Base-by-base conservation (phyloP, 2,113 vertebrate species). In the Mugil cephalus region DNA sequence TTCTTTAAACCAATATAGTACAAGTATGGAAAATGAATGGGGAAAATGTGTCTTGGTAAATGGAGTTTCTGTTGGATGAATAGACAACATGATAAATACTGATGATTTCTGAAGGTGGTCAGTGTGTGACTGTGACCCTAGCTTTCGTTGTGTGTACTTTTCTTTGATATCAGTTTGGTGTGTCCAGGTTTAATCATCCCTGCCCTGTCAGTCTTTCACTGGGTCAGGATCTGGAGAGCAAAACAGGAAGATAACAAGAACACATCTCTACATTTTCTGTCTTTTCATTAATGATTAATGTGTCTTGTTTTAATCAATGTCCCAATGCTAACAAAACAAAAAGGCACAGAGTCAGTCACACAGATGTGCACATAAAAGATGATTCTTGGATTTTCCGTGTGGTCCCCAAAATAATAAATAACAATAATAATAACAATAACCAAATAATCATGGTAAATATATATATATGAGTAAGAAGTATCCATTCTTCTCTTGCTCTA, bases 401-500 rank as follows among this genome's bases (percentile, higher is more conserved):
- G 66, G 34, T 12, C 53, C 46, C 13, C n/a, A 50, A 60, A 55
- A 50, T 3, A 5, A 11, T 8, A 14, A 17, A 36, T 70, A 43
- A 64, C 10, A 1, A 6, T 65, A 4, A 5, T 2, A 1, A 21
- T 43, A 58, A n/a, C 4, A 1, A 66, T 35, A 47, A 51, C 63
- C 50, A 68, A 51, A 83, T 72, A 65, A 71, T 80, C 79, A 55
- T 14, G 4, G 35, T 83, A 56, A 60, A 35, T 71, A 5, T 11
- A n/a, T n/a, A n/a, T n/a, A n/a, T n/a, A 10, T 30, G 36, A 68
- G 39, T 54, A 60, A 69, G 39, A 65, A 6, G 53, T 77, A 71
- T 46, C 48, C 45, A 60, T 65, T 48, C 67, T 64, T 82, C 68
- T 80, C 60, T 74, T 72, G 74, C 55, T 69, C 74, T 53, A 63